These are phyloP conservation scores for Zaprionus taronus DNA, from an alignment of 1,140 invertebrate species.

Conservation along the genomic window DNA sequence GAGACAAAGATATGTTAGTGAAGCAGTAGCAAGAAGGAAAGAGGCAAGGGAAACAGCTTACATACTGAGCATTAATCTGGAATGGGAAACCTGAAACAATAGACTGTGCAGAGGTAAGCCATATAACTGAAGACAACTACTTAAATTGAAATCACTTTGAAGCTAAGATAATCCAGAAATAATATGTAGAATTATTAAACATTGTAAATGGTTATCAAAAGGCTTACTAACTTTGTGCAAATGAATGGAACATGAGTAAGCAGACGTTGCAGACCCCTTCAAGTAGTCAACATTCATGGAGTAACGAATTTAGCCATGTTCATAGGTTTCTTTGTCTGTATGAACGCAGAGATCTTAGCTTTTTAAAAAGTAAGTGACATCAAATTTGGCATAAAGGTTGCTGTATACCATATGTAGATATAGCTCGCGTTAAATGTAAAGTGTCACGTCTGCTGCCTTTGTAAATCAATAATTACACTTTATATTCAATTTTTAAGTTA, in stretches of 20 bases:
- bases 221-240: too few relatives aligned
- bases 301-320: too few relatives aligned
- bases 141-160: background rate
- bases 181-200: too few relatives aligned
- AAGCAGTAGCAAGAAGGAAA: background rate
- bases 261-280: too few relatives aligned
- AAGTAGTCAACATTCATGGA: too few relatives aligned
- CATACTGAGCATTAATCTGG: background rate
- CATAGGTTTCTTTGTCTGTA: background rate
- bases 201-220: too few relatives aligned
- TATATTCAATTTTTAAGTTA: too few relatives aligned
- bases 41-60: background rate
- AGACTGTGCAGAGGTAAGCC: background rate
- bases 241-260: too few relatives aligned
- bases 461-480: too few relatives aligned
- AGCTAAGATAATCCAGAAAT: background rate
- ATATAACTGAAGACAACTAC: background rate
- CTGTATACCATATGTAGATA: background rate
- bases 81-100: background rate
- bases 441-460: too few relatives aligned
- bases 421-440: background rate
- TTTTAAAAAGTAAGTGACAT: background rate
- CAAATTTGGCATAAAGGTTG: background rate
- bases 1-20: background rate
- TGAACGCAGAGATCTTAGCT: background rate